Evolutionary conservation across 1,140 invertebrate genomes (phyloP).

Genomic region (Rhyzopertha dominica): DNA sequence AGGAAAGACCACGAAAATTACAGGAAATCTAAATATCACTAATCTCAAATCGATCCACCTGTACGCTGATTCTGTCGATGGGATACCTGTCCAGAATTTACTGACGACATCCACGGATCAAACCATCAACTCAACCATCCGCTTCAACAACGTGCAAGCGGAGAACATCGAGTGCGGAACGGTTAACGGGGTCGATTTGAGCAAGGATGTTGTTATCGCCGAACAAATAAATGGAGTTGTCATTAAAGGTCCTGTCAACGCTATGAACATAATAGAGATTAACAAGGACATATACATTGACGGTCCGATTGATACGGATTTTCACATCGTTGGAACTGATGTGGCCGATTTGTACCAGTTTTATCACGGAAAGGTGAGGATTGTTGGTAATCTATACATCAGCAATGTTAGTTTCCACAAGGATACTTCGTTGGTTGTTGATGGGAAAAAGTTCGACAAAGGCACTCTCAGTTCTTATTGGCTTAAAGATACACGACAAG

Average conservation of each 20-base stretch:
- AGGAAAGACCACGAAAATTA: conserved; percentile 22
- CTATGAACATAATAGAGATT: conserved; percentile 21
- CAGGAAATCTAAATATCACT: conserved; percentile 24
- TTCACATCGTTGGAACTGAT: conserved; percentile 25
- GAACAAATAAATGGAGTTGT: conserved; percentile 13
- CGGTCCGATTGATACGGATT: too few species aligned
- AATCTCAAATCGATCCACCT: conserved; percentile 19
- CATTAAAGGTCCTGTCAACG: conserved; percentile 28
- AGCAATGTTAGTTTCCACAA: conserved; percentile 20
- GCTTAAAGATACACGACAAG: conserved; percentile 35
- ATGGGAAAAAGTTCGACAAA: conserved; percentile 23
- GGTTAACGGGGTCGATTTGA: conserved; percentile 27
- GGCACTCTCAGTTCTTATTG: conserved; percentile 28
- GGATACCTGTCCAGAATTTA: conserved; percentile 20
- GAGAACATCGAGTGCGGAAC: conserved; percentile 18
- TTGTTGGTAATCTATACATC: conserved; percentile 31
- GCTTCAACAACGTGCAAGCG: conserved; percentile 25
- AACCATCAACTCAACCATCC: conserved; percentile 24
- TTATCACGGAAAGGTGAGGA: conserved; percentile 30
- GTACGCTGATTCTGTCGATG: conserved; percentile 16
- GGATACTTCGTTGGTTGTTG: conserved; percentile 20
- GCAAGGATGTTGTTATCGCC: conserved; percentile 17
- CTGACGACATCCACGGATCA: conserved; percentile 33
- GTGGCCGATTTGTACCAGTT: conserved; percentile 33
- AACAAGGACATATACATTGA: too few species aligned